Percentiles rank a stretch among this genome's conserved stretches.
These are phyloP conservation scores for Thymelicus lineola DNA, from an alignment of 2,888 invertebrate genomes.

Conservation along the genomic window DNA sequence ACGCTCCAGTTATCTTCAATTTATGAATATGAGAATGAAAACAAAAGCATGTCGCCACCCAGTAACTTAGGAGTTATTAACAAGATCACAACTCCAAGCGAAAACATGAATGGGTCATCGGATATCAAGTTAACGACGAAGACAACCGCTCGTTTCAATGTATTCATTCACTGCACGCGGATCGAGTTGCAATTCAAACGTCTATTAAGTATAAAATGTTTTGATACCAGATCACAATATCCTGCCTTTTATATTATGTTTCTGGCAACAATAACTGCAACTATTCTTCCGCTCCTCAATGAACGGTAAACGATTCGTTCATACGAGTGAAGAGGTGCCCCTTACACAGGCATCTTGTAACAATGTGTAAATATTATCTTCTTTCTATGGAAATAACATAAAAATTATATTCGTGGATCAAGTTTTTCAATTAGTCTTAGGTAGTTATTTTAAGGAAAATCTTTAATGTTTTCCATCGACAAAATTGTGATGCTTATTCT, in stretches of 20 bases:
- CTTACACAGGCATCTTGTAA: too few relatives aligned
- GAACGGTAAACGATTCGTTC: constrained; percentile 37
- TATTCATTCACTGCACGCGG: constrained; percentile 40
- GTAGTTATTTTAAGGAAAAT: too few relatives aligned
- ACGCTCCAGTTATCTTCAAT: too few relatives aligned
- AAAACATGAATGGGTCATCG: constrained; percentile 25
- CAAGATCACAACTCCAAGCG: neutral
- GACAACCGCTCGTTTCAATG: constrained; percentile 39
- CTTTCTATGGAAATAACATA: too few relatives aligned
- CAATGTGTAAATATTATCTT: too few relatives aligned
- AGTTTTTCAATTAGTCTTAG: too few relatives aligned
- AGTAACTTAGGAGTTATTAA: neutral
- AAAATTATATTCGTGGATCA: too few relatives aligned
- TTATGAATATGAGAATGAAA: too few relatives aligned
- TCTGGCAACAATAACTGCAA: constrained; percentile 63
- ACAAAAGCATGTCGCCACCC: too few relatives aligned
- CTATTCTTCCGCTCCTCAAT: constrained; percentile 49
- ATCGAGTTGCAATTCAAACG: constrained; percentile 37
- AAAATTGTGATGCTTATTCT: too few relatives aligned
- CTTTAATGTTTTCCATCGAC: too few relatives aligned
- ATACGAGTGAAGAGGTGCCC: neutral
- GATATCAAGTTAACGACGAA: constrained; percentile 26
- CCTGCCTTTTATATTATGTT: constrained; percentile 77
- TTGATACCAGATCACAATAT: constrained; percentile 78
- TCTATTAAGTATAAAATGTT: constrained; percentile 52